Evolutionary conservation across 2,797 vertebrate genomes (phyloP), one percentile per base, ranked within the genome.

Genomic region (Lithobates sylvaticus): DNA sequence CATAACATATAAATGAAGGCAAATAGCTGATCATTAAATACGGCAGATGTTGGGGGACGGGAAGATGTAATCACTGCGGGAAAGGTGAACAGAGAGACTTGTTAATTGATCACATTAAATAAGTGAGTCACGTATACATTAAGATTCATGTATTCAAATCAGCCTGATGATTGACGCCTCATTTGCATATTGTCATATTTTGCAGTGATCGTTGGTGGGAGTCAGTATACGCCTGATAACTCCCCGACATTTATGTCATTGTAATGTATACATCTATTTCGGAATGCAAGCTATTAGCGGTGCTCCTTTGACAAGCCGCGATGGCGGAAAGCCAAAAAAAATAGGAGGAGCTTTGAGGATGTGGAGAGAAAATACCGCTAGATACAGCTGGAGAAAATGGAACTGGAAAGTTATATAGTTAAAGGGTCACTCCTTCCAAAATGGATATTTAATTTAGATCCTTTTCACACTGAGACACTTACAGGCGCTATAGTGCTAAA

Each of bases 181-280:
- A 50, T 80, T 80, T 80, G 78, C 78, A 80, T 80, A 50, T 69
- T 68, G 18, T 27, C 61, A 18, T 67, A 78, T 44, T 39, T 78
- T 78, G 39, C 65, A 42, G 76, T 23, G 2, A 15, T 77, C 9
- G 26, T 6, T 8, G 26, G 10, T 36, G 29, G 15, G 29, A 39
- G 58, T 65, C 47, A 21, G 44, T 12, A 4, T 32, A n/a, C 5
- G 54, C 5, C 21, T 61, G 54, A 61, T 61, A 61, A 23, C 21
- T 21, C 50, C 18, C 12, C 15, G 16, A 21, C 50, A 58, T 58
- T 61, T 61, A 23, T 61, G 54, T 61, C 54, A 61, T 61, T 61
- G 54, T 61, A 23, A 23, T 61, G 10, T 61, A 61, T 23, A 6
- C 54, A 23, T 61, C 54, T 61, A 61, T 61, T 23, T 23, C 7